phyloP scores from a whole-genome alignment of 2,797 vertebrate species.

The Coregonus sp. region DNA sequence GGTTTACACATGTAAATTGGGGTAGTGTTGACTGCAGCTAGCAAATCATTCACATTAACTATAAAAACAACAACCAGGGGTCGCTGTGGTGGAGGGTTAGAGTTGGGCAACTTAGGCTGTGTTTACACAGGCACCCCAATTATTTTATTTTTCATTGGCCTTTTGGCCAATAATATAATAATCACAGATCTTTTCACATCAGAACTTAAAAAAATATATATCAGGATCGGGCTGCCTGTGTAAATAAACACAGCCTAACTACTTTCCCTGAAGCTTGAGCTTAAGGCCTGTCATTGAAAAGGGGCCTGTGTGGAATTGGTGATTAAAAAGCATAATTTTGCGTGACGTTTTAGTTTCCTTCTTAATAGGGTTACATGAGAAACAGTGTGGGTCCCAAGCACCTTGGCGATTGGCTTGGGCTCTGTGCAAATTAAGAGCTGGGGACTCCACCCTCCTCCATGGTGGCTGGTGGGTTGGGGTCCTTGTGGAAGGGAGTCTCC shows the following conservation, averaged over 20 bases:
- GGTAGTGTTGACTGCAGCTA: not conserved
- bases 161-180: too few relatives aligned
- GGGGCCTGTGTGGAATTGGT: not conserved
- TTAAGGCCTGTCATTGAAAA: constrained; percentile 20
- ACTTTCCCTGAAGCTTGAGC: constrained; percentile 9
- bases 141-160: too few relatives aligned
- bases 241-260: not conserved
- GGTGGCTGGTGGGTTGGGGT: constrained; percentile 57
- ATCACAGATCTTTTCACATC: too few relatives aligned
- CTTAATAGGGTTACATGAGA: constrained; percentile 28
- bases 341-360: constrained; percentile 32
- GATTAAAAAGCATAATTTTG: constrained; percentile 3
- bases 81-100: not conserved
- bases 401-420: constrained; percentile 25
- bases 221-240: too few relatives aligned
- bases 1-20: not conserved
- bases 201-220: too few relatives aligned
- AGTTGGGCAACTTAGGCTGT: not conserved
- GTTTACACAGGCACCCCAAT: too few relatives aligned
- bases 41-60: not conserved
- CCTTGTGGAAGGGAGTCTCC: constrained; percentile 87
- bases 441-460: constrained; percentile 74
- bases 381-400: constrained; percentile 36
- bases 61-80: not conserved
- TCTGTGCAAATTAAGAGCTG: constrained; percentile 48